Conservation (phyloP, 2,888 invertebrate genomes). For the Invenusta paracnida region DNA sequence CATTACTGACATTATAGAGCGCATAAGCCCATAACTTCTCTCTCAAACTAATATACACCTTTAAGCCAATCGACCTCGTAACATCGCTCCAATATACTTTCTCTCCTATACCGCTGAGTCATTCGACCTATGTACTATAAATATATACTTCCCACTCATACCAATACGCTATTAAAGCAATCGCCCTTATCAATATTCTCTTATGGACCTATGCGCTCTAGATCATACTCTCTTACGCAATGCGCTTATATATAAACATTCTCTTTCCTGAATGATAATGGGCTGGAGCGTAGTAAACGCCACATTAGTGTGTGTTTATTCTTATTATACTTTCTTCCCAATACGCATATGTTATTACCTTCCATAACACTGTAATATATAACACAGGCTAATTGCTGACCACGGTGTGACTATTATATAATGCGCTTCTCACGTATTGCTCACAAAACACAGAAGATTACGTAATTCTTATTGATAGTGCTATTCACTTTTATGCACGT, state of each 20-base stretch:
- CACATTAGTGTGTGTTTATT: not conserved
- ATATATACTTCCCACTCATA: not conserved
- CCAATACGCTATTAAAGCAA: not conserved
- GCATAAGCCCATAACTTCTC: not conserved
- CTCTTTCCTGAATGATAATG: too few species aligned
- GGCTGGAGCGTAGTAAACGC: not conserved
- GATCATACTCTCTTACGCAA: too few species aligned
- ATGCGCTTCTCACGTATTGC: not conserved
- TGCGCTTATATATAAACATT: too few species aligned
- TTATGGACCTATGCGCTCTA: not conserved
- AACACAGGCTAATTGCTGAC: not conserved
- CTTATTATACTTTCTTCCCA: not conserved
- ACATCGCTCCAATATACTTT: not conserved
- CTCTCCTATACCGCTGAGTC: not conserved
- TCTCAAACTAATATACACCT: not conserved
- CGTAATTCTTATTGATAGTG: not conserved
- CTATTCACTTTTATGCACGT: not conserved
- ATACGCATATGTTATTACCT: not conserved
- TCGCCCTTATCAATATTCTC: not conserved
- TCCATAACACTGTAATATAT: not conserved
- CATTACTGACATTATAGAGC: not conserved
- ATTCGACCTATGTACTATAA: not conserved
- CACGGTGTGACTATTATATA: not conserved
- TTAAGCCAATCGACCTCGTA: not conserved
- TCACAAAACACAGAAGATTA: not conserved